Evolutionary conservation across 2,113 vertebrate genomes (phyloP).

Genomic region (Podarcis cretensis): DNA sequence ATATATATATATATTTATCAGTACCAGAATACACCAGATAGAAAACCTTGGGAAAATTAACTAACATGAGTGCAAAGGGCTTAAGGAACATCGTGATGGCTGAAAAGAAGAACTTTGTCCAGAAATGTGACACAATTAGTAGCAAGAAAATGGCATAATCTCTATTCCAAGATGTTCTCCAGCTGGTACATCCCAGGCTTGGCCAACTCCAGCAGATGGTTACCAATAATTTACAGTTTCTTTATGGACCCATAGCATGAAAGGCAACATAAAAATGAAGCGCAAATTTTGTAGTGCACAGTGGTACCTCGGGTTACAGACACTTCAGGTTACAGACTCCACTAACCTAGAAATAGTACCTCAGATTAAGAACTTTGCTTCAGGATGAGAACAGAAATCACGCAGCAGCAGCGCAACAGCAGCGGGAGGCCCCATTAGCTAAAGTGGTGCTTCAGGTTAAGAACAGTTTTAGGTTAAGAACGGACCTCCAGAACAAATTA

Average conservation of each 20-base stretch:
- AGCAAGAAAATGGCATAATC: neutral
- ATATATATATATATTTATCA: no score
- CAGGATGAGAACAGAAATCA: no score
- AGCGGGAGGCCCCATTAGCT: no score
- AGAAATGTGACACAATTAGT: neutral
- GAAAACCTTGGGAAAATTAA: neutral
- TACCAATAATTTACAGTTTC: neutral
- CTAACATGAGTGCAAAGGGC: neutral
- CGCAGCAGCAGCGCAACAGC: no score
- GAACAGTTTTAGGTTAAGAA: no score
- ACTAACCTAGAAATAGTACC: no score
- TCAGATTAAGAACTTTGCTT: no score
- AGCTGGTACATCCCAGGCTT: neutral
- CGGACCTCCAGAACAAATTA: no score
- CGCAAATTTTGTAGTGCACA: neutral
- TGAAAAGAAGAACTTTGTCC: neutral
- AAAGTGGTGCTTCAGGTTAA: no score
- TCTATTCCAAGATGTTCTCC: neutral
- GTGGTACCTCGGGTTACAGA: no score
- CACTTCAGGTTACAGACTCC: no score
- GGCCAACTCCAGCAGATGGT: neutral
- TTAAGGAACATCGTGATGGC: neutral
- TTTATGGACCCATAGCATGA: neutral
- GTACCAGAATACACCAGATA: neutral
- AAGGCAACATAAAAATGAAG: neutral